phyloP scores from a whole-genome alignment of 2,888 invertebrate genomes.

The Ectropis crepuscularia region DNA sequence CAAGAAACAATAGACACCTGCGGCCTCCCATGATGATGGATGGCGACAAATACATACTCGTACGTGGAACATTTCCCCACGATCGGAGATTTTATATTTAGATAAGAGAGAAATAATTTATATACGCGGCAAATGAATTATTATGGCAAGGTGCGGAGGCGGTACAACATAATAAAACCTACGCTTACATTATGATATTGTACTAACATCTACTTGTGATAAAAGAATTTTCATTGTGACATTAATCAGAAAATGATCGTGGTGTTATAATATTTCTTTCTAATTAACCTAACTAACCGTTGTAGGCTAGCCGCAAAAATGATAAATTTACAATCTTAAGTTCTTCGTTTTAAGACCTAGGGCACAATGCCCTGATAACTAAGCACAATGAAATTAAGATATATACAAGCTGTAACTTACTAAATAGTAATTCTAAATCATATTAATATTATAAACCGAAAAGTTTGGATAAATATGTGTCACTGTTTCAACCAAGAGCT shows the following conservation, averaged over 20 bases:
- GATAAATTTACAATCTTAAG: no score
- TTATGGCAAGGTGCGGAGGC: slow-evolving; percentile 21
- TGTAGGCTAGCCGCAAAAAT: no score
- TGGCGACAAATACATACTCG: slow-evolving; percentile 66
- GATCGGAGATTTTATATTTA: slow-evolving; percentile 60
- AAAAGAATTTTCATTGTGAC: neutral
- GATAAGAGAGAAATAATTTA: slow-evolving; percentile 71
- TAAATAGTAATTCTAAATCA: no score
- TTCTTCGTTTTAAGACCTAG: no score
- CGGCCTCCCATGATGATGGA: slow-evolving; percentile 63
- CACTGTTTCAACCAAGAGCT: no score
- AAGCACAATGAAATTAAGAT: no score
- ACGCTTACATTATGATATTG: slow-evolving; percentile 10
- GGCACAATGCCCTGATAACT: no score
- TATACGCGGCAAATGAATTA: slow-evolving; percentile 36
- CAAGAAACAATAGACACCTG: slow-evolving; percentile 53
- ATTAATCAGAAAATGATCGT: neutral
- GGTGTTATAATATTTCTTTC: neutral
- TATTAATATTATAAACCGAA: no score
- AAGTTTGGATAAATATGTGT: no score
- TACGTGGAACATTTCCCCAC: slow-evolving; percentile 52
- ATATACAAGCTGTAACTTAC: no score
- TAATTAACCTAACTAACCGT: neutral
- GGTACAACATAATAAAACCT: slow-evolving; percentile 25
- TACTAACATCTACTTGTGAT: neutral